Evolutionary conservation across 1,140 invertebrate genomes (phyloP).

Genomic region (Drosophila melanica): DNA sequence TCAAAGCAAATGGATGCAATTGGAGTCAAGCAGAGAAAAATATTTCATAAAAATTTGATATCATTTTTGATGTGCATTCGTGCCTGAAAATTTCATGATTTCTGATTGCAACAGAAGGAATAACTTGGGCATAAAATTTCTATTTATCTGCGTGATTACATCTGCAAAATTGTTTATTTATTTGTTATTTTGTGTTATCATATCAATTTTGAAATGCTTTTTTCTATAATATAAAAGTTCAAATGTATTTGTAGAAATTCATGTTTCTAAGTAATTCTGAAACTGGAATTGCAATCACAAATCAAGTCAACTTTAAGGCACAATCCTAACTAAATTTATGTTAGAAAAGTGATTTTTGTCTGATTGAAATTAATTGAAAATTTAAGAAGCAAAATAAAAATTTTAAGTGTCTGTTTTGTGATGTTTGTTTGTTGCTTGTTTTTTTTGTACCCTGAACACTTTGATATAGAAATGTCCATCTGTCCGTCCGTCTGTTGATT

Average conservation of each 20-base stretch:
- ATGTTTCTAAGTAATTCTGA: no score
- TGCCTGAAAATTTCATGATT: constrained; percentile 1
- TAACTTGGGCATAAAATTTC: no score
- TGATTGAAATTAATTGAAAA: background rate
- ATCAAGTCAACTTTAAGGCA: constrained; percentile 12
- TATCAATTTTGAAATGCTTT: no score
- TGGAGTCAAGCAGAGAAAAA: constrained; percentile 11
- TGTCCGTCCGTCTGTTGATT: no score
- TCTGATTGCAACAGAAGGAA: constrained; percentile 6
- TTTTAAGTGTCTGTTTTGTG: constrained; percentile 34
- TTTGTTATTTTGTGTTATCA: no score
- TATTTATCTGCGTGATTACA: no score
- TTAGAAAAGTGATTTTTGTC: constrained; percentile 1
- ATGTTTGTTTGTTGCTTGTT: constrained; percentile 33
- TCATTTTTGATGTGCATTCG: background rate
- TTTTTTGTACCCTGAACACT: no score
- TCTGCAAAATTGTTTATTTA: no score
- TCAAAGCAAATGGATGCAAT: constrained; percentile 3
- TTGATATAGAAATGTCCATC: no score
- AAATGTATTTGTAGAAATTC: no score
- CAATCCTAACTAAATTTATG: background rate
- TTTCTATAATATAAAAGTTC: no score
- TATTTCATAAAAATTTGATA: background rate
- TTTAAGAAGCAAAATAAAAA: constrained; percentile 20
- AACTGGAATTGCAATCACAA: constrained; percentile 29